These are phyloP conservation scores for Gephyroberyx darwinii DNA, from an alignment of 2,797 vertebrate genomes.

Conservation along the genomic window DNA sequence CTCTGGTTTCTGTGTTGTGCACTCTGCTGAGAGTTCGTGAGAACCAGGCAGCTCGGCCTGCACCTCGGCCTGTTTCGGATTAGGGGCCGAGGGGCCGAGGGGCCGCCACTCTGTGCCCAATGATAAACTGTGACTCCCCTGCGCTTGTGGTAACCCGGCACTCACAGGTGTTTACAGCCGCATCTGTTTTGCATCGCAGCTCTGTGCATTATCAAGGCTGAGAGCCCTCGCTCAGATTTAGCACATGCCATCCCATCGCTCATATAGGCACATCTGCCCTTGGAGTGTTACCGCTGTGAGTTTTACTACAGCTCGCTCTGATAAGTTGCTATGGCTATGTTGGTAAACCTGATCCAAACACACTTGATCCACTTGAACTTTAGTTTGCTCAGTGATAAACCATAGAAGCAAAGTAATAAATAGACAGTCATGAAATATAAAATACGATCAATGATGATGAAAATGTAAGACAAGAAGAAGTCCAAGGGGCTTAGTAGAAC, in stretches of 20 bases:
- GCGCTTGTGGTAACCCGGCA: conserved; percentile 61
- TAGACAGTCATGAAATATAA: neutral
- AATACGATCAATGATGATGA: too few relatives aligned
- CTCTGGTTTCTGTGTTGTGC: conserved; percentile 32
- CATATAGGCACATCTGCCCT: conserved; percentile 46
- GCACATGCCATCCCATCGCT: conserved; percentile 56
- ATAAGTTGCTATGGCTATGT: conserved; percentile 17
- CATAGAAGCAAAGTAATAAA: neutral
- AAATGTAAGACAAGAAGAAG: too few relatives aligned
- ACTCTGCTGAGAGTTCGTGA: conserved; percentile 66
- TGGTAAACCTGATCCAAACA: neutral
- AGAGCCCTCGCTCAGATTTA: conserved; percentile 55
- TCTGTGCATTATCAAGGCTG: conserved; percentile 55
- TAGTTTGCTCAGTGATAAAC: conserved; percentile 6
- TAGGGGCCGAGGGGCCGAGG: conserved; percentile 65
- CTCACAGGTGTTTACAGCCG: conserved; percentile 83
- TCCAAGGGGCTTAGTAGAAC: conserved; percentile 13
- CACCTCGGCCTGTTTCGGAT: conserved; percentile 78
- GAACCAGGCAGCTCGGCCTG: conserved; percentile 61
- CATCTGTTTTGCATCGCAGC: conserved; percentile 79
- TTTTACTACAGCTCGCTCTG: conserved; percentile 6
- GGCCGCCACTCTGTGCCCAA: conserved; percentile 70
- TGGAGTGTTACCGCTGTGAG: conserved; percentile 40
- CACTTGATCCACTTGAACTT: neutral
- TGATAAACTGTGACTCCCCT: conserved; percentile 71